Conservation (phyloP, 2,113 vertebrate species). For the Saguinus imperator region DNA sequence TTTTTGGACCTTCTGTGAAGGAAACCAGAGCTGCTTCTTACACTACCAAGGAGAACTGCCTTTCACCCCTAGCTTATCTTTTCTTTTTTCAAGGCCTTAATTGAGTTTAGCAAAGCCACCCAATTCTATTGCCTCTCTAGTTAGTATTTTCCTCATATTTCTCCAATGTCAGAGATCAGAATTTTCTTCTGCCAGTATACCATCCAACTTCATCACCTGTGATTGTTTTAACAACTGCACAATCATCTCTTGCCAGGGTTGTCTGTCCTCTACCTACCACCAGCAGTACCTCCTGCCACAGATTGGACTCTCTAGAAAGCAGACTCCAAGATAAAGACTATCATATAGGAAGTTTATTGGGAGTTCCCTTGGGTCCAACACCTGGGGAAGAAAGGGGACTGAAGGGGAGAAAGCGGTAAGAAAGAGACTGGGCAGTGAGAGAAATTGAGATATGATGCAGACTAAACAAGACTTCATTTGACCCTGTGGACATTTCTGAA, state of each 20-base stretch:
- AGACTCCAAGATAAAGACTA: neutral
- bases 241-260: neutral
- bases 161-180: neutral
- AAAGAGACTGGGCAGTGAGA: neutral
- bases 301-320: neutral
- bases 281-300: neutral
- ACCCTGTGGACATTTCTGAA: neutral
- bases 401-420: neutral
- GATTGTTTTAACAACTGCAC: neutral
- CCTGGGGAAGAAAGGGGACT: no score
- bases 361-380: neutral
- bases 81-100: neutral
- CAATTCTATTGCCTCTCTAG: neutral
- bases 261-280: neutral
- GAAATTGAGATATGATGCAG: neutral
- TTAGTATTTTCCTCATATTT: neutral
- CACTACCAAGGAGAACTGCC: neutral
- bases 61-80: neutral
- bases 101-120: neutral
- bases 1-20: neutral
- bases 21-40: neutral
- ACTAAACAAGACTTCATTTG: neutral
- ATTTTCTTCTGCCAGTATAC: neutral
- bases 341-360: neutral
- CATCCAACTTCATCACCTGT: neutral